Conservation (phyloP, 2,888 invertebrate species). For the Hemaris fuciformis region DNA sequence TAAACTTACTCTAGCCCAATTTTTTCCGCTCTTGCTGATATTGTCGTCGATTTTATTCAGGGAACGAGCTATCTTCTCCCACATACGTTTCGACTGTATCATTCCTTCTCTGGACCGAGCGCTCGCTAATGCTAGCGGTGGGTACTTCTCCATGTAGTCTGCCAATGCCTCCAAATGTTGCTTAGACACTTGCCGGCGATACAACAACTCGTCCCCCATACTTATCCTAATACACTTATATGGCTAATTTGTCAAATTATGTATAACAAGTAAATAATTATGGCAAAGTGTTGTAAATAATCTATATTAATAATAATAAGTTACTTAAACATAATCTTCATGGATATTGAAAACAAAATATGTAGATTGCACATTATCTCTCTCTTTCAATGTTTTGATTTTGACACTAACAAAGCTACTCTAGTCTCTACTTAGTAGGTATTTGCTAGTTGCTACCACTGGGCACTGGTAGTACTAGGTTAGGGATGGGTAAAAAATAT, state of each 20-base stretch:
- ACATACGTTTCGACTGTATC: constrained; percentile 25
- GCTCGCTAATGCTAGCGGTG: constrained; percentile 30
- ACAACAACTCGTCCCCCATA: constrained; percentile 6
- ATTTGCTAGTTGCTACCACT: too few relatives aligned
- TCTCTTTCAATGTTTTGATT: constrained; percentile 21
- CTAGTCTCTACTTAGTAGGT: neutral
- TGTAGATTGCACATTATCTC: neutral
- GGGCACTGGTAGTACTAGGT: too few relatives aligned
- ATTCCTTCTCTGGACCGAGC: constrained; percentile 31
- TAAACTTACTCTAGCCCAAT: constrained; percentile 30
- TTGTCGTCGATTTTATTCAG: constrained; percentile 31
- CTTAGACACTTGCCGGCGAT: constrained; percentile 11
- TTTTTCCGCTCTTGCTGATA: constrained; percentile 27
- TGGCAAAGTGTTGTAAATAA: neutral
- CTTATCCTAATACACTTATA: neutral
- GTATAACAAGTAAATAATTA: neutral
- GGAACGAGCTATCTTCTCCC: constrained; percentile 35
- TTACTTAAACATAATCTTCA: neutral
- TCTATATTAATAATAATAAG: neutral
- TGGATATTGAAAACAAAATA: neutral
- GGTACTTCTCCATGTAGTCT: constrained; percentile 38
- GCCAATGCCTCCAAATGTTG: constrained; percentile 34
- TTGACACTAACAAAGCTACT: neutral
- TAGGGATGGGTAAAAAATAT: too few relatives aligned
- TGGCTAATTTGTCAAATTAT: neutral